Evolutionary conservation across 2,113 vertebrate species (phyloP).

Genomic region (Cheirogaleus medius): DNA sequence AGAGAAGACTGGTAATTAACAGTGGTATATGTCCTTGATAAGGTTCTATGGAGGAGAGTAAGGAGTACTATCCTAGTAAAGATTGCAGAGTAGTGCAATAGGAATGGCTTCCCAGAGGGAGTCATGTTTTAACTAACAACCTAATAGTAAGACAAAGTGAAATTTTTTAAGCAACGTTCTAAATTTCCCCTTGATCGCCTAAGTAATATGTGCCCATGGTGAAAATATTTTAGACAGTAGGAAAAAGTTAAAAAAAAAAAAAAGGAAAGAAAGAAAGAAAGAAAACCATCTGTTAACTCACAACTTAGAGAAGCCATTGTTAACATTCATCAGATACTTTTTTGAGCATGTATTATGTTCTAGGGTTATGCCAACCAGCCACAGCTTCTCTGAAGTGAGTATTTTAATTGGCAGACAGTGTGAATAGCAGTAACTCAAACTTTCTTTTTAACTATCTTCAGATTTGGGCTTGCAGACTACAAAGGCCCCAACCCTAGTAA

Average conservation of each 20-base stretch:
- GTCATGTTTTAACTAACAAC: background rate
- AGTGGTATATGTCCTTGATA: background rate
- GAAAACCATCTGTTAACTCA: background rate
- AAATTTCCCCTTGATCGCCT: background rate
- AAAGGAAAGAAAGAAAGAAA: too few relatives aligned
- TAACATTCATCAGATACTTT: slow-evolving; percentile 50
- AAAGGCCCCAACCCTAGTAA: background rate
- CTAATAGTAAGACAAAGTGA: slow-evolving; percentile 31
- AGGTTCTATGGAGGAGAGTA: background rate
- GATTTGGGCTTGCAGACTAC: background rate
- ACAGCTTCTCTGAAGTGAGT: slow-evolving; percentile 48
- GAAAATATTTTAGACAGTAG: slow-evolving; percentile 22
- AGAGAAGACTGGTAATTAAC: background rate
- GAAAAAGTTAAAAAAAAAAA: background rate
- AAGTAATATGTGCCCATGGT: background rate
- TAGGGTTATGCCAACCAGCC: background rate
- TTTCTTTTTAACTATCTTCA: background rate
- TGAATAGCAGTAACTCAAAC: slow-evolving; percentile 38
- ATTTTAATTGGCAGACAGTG: slow-evolving; percentile 56
- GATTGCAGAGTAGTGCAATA: background rate
- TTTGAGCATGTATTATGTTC: slow-evolving; percentile 29
- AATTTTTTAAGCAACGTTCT: background rate
- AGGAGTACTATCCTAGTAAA: background rate
- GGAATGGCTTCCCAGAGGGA: background rate
- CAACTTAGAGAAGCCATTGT: background rate